Conservation (phyloP, 2,888 invertebrate genomes). For the Pandemis corylana region DNA sequence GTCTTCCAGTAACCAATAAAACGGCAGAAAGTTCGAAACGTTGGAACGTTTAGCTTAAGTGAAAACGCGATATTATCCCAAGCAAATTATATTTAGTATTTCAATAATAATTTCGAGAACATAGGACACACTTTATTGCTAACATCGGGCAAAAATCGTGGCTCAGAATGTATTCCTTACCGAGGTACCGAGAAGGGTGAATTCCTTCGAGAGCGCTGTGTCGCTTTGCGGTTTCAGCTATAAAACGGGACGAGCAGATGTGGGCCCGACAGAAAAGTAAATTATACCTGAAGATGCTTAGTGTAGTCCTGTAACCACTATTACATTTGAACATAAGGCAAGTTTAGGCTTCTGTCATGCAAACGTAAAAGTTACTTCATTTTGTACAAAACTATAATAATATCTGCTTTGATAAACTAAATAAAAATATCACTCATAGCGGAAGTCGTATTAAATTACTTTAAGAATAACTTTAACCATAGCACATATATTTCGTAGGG, state of each 20-base stretch:
- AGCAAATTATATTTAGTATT: too few species aligned
- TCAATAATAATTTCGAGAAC: not conserved
- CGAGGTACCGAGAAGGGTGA: constrained; percentile 52
- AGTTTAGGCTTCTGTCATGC: not conserved
- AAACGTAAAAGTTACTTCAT: not conserved
- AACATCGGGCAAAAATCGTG: not conserved
- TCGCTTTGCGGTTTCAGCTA: constrained; percentile 48
- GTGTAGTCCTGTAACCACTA: not conserved
- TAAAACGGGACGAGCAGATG: constrained; percentile 55
- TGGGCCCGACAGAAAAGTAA: constrained; percentile 46
- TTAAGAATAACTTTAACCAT: too few species aligned
- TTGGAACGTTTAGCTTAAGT: too few species aligned
- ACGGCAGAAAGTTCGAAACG: not conserved
- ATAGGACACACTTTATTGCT: not conserved
- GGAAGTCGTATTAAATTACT: too few species aligned
- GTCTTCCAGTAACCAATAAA: not conserved
- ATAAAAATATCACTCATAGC: too few species aligned
- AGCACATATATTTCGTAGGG: too few species aligned
- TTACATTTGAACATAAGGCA: not conserved
- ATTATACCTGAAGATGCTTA: constrained; percentile 40
- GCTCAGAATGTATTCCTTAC: not conserved
- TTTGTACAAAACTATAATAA: not conserved
- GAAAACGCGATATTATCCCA: too few species aligned
- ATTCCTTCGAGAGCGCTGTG: constrained; percentile 52
- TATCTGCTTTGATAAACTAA: not conserved